A percentile compares a stretch with the other conserved stretches of the same genome.
These are phyloP conservation scores for Malurus elegans DNA, from an alignment of 2,113 vertebrate genomes.

Conservation along the genomic window DNA sequence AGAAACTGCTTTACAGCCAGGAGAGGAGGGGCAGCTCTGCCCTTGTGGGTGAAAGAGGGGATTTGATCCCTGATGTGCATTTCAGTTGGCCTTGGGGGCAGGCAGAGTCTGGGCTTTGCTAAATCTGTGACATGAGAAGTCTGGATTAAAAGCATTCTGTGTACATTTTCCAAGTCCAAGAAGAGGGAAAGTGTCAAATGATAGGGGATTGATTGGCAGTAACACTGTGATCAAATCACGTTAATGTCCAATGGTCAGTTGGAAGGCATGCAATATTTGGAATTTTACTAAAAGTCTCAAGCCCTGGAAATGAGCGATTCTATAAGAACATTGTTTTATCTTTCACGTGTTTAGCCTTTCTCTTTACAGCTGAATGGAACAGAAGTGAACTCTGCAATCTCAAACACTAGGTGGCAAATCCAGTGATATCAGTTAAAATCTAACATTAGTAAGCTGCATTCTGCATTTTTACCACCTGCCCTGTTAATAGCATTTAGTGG, in stretches of 20 bases:
- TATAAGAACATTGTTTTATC: background rate
- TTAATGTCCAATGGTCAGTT: background rate
- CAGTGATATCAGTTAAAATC: background rate
- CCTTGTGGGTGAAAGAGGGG: accelerated
- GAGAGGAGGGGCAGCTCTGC: background rate
- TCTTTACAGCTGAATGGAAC: background rate
- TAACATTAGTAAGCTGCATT: accelerated
- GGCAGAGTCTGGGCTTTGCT: background rate
- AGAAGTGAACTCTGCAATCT: background rate
- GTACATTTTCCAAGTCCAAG: background rate
- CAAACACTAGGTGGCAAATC: background rate
- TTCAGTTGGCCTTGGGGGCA: background rate
- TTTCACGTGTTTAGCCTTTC: background rate
- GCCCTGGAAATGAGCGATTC: background rate
- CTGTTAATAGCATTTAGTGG: background rate
- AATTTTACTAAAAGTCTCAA: background rate
- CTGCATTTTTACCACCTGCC: background rate
- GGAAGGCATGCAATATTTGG: background rate
- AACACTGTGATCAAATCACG: background rate
- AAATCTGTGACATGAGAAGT: background rate
- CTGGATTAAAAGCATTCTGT: background rate
- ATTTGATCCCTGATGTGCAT: background rate
- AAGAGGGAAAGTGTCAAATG: background rate
- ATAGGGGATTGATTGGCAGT: background rate
- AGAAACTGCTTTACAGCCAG: background rate